Base-by-base conservation (phyloP, 2,888 invertebrate genomes). In the Dryococelus australis region DNA sequence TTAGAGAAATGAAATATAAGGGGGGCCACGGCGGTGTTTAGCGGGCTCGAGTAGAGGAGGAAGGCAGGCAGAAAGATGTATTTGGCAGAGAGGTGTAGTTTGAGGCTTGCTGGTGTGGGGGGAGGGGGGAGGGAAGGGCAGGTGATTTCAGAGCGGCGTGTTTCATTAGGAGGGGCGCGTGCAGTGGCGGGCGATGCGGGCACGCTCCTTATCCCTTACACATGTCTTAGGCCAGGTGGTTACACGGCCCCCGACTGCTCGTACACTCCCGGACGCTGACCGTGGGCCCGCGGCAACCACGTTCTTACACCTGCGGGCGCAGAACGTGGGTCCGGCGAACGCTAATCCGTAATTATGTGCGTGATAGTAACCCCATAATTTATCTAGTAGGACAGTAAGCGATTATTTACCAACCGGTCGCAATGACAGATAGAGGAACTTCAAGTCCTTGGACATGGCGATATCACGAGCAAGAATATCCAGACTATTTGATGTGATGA, bases 101-200 rank as follows among this genome's bases (percentile, higher is more conserved):
- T 51, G 51, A 35, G 35, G 35, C 4, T 47, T 16, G 47, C 47
- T 6, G 8, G 47, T 0, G 47, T 0, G 47, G 8, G 47, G 47
- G 8, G 4, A 3, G 35, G 35, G 51, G 65, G 65, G 65, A 9
- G n/a, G 65, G 65, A n/a, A 65, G 65, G 65, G 65, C 65, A 65
- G 65, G 65, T 65, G 65, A 65, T 65, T n/a, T 65, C n/a, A 65
- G 65, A 65, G 65, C 65, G 65, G 65, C 65, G 65, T 65, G 65
- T 65, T 65, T 65, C 65, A 65, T 65, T 65, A 65, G 65, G 35
- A 47, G 47, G 65, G 65, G 65, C 65, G 65, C 65, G 65, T 65
- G 65, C 65, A 65, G 65, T 24, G 65, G 65, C 65, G n/a, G n/a
- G 65, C 24, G 24, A 65, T 65, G 65, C 65, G 65, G 65, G 65